Percentiles rank a stretch among this genome's conserved stretches.
These are phyloP conservation scores for Ridgeia piscesae DNA, from an alignment of 1,140 invertebrate genomes.

Conservation along the genomic window DNA sequence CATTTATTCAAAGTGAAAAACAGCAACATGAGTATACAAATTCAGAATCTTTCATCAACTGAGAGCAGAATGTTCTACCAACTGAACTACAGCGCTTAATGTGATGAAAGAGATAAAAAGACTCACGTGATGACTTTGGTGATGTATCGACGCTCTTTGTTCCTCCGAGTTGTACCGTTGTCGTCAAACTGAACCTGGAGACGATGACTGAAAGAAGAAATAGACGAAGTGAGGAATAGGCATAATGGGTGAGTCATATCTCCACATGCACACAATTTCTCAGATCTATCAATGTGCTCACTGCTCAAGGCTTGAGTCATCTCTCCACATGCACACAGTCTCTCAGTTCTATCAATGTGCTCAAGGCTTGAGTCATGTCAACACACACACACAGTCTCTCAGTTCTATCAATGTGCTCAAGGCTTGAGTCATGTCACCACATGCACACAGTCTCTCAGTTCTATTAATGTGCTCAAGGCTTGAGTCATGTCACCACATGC, in stretches of 20 bases:
- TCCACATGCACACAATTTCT: too few relatives aligned
- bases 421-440: neutral
- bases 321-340: too few relatives aligned
- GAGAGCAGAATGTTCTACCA: too few relatives aligned
- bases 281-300: too few relatives aligned
- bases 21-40: too few relatives aligned
- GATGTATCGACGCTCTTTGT: conserved; percentile 37
- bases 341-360: too few relatives aligned
- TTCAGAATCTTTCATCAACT: too few relatives aligned
- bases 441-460: neutral
- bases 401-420: neutral
- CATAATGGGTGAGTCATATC: too few relatives aligned
- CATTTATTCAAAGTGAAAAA: too few relatives aligned
- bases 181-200: conserved; percentile 44
- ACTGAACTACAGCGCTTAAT: neutral
- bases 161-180: conserved; percentile 37
- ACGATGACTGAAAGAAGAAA: conserved; percentile 39
- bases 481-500: too few relatives aligned
- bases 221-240: conserved; percentile 5
- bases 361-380: too few relatives aligned
- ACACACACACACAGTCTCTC: neutral
- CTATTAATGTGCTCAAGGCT: neutral
- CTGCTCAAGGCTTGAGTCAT: too few relatives aligned
- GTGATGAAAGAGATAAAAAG: conserved; percentile 19
- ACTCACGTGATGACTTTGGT: conserved; percentile 45